Percentiles rank a stretch among this genome's conserved stretches.
These are phyloP conservation scores for Agriotes lineatus DNA, from an alignment of 2,888 invertebrate genomes.

Conservation along the genomic window DNA sequence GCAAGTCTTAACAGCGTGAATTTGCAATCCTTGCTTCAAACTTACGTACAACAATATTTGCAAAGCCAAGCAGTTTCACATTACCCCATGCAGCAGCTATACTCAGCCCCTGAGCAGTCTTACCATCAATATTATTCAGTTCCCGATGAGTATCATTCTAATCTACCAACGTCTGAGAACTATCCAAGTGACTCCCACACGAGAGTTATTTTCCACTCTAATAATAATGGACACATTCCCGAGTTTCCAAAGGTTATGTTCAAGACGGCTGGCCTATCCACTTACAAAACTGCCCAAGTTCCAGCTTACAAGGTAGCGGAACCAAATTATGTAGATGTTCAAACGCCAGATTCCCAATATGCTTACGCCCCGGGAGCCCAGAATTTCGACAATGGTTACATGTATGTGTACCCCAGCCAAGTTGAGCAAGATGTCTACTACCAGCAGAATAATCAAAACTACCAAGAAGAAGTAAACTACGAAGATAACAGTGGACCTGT, in stretches of 20 bases:
- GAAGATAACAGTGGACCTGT: neutral
- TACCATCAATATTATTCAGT: slow-evolving; percentile 56
- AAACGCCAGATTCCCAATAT: slow-evolving; percentile 19
- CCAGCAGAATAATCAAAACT: slow-evolving; percentile 26
- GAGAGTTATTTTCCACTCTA: slow-evolving; percentile 67
- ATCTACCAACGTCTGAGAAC: slow-evolving; percentile 68
- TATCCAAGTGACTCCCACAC: slow-evolving; percentile 73
- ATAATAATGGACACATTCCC: slow-evolving; percentile 40
- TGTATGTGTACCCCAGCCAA: slow-evolving; percentile 38
- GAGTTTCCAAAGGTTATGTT: slow-evolving; percentile 22
- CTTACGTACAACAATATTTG: slow-evolving; percentile 66
- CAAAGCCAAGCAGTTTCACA: slow-evolving; percentile 41
- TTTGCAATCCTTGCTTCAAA: slow-evolving; percentile 69
- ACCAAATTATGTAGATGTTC: slow-evolving; percentile 8
- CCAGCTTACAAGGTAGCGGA: slow-evolving; percentile 29
- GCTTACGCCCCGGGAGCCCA: slow-evolving; percentile 20
- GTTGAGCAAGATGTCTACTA: slow-evolving; percentile 41
- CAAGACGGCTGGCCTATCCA: slow-evolving; percentile 22
- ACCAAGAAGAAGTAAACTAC: neutral
- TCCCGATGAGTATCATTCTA: slow-evolving; percentile 53
- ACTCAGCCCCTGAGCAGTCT: slow-evolving; percentile 43
- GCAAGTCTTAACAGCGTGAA: slow-evolving; percentile 70
- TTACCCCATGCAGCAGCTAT: slow-evolving; percentile 20
- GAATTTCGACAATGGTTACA: slow-evolving; percentile 25
- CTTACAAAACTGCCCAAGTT: slow-evolving; percentile 22